Evolutionary conservation across 1,140 invertebrate species (phyloP).

Genomic region (Palaemon carinicauda): DNA sequence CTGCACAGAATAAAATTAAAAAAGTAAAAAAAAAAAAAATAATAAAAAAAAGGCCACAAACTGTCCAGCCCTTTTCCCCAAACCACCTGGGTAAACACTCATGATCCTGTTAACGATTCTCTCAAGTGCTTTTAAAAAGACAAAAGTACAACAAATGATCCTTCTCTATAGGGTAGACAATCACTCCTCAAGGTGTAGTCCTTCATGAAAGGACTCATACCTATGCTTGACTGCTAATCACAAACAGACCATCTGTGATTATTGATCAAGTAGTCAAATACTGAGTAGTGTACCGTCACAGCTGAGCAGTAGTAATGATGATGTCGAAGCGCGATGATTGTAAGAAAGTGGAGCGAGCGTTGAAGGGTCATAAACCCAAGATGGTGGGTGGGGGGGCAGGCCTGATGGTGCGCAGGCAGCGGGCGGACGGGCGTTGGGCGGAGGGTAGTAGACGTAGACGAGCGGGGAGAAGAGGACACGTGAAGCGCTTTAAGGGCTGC

Average conservation of each 20-base stretch:
- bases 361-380: slow-evolving; percentile 56
- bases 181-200: slow-evolving; percentile 45
- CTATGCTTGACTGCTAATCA: slow-evolving; percentile 48
- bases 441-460: slow-evolving; percentile 57
- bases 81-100: slow-evolving; percentile 39
- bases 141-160: neutral
- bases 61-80: slow-evolving; percentile 36
- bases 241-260: slow-evolving; percentile 46
- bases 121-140: slow-evolving; percentile 14
- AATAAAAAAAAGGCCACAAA: neutral
- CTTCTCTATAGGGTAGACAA: slow-evolving; percentile 7
- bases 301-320: slow-evolving; percentile 53
- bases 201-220: slow-evolving; percentile 43
- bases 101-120: slow-evolving; percentile 23
- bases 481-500: slow-evolving; percentile 56
- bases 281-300: slow-evolving; percentile 58
- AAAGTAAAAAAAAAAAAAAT: too few relatives aligned
- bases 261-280: slow-evolving; percentile 57
- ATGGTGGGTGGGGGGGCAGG: slow-evolving; percentile 58
- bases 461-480: slow-evolving; percentile 57
- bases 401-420: slow-evolving; percentile 57
- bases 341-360: slow-evolving; percentile 57
- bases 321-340: slow-evolving; percentile 54
- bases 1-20: slow-evolving; percentile 20
- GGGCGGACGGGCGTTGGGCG: slow-evolving; percentile 52